Conservation (phyloP, 1,140 invertebrate species). For the Caenorhabditis elegans region DNA sequence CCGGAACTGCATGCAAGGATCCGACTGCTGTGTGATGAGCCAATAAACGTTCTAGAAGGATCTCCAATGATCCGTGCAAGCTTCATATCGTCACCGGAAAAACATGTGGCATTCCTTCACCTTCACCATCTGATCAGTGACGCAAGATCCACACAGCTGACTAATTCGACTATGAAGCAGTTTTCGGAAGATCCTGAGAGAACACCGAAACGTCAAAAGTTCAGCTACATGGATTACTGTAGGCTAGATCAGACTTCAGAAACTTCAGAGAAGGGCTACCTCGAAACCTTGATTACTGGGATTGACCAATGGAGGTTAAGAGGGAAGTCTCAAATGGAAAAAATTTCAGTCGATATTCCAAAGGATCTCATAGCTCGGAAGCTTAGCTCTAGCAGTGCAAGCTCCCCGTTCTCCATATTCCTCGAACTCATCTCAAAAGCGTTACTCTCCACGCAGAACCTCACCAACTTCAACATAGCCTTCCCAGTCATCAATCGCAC, state of each 20-base stretch:
- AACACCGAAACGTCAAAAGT: not conserved
- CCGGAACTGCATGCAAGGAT: not conserved
- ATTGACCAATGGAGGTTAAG: not conserved
- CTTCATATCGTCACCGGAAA: not conserved
- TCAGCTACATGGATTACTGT: not conserved
- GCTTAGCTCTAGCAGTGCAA: not conserved
- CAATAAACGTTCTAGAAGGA: not conserved
- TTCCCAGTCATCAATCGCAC: constrained; percentile 30
- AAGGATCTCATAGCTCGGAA: not conserved
- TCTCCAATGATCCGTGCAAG: not conserved
- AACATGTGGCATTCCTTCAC: not conserved
- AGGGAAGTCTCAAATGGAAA: not conserved
- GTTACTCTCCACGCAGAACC: not conserved
- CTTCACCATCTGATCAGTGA: constrained; percentile 30
- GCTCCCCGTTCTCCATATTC: not conserved
- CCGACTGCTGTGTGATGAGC: not conserved
- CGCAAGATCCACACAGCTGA: constrained; percentile 6
- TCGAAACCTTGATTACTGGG: not conserved
- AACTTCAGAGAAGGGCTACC: not conserved
- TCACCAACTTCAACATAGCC: constrained; percentile 24
- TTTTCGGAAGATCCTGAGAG: not conserved
- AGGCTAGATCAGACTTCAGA: not conserved
- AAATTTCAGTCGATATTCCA: not conserved
- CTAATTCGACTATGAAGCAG: not conserved
- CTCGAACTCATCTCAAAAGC: not conserved